Evolutionary conservation across 2,797 vertebrate species (phyloP).

Genomic region (Lacerta viridis): DNA sequence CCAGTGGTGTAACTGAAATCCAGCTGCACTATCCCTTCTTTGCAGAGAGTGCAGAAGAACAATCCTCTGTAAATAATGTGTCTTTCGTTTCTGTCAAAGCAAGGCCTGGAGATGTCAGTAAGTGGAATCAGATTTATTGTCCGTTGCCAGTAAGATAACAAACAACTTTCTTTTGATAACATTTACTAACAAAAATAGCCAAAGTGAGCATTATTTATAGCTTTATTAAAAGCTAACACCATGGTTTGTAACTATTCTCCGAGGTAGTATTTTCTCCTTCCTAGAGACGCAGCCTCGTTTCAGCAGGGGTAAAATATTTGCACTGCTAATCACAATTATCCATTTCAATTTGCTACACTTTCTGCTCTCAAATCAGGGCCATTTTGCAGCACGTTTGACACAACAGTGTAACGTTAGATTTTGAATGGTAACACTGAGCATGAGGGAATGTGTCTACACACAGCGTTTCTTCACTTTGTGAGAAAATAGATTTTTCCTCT

Average conservation of each 20-base stretch:
- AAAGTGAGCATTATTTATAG: constrained; percentile 54
- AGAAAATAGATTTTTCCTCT: too few species aligned
- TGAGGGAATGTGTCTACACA: too few species aligned
- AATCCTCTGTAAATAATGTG: constrained; percentile 49
- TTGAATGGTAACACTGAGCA: too few species aligned
- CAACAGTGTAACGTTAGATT: too few species aligned
- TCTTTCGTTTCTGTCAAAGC: constrained; percentile 49
- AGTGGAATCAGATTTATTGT: constrained; percentile 57
- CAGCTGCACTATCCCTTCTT: not conserved
- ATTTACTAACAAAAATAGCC: constrained; percentile 38
- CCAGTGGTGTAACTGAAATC: not conserved
- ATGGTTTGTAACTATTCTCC: constrained; percentile 33
- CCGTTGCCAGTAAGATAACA: constrained; percentile 42
- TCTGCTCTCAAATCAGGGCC: not conserved
- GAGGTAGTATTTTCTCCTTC: constrained; percentile 50
- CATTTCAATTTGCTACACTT: constrained; percentile 12
- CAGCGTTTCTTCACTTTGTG: too few species aligned
- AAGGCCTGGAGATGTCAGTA: constrained; percentile 56
- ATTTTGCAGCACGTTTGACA: not conserved
- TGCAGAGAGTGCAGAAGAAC: constrained; percentile 35
- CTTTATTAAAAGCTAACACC: constrained; percentile 51
- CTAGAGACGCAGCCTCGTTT: constrained; percentile 20
- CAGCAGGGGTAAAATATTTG: constrained; percentile 13
- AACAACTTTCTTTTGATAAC: constrained; percentile 55
- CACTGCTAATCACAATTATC: constrained; percentile 22